These are phyloP conservation scores for Drosophila simulans DNA, from an alignment of 1,140 invertebrate species.

Conservation along the genomic window DNA sequence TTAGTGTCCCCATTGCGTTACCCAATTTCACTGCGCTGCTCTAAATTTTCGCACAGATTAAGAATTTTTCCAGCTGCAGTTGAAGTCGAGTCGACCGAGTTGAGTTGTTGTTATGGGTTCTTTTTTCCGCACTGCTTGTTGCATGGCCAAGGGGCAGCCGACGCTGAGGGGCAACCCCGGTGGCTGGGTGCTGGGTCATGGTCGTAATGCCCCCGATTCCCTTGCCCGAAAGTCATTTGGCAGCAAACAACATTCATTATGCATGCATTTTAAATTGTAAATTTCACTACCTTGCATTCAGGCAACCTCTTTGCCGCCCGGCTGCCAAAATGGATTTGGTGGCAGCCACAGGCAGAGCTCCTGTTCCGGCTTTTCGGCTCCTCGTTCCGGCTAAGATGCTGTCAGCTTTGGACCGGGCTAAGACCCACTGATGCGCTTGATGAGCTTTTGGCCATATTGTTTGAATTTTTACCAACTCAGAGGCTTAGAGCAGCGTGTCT, in stretches of 20 bases:
- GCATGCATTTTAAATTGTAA: constrained; percentile 80
- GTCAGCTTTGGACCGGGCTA: constrained; percentile 57
- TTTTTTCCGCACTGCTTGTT: constrained; percentile 17
- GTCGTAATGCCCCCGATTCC: constrained; percentile 24
- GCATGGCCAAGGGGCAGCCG: constrained; percentile 9
- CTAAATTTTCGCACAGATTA: constrained; percentile 64
- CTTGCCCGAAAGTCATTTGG: constrained; percentile 51
- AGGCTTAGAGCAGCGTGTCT: constrained; percentile 28
- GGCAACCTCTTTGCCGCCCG: neutral
- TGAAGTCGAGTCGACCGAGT: constrained; percentile 25
- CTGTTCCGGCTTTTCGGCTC: constrained; percentile 22
- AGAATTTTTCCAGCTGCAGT: constrained; percentile 53
- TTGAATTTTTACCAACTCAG: constrained; percentile 61
- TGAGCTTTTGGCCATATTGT: constrained; percentile 74
- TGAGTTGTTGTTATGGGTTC: constrained; percentile 42
- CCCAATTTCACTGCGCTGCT: constrained; percentile 25
- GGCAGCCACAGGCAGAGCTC: constrained; percentile 23
- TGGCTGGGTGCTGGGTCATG: constrained; percentile 23
- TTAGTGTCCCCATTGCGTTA: neutral
- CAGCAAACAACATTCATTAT: constrained; percentile 73
- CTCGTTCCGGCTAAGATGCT: constrained; percentile 27
- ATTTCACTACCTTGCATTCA: constrained; percentile 56
- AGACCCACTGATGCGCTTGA: constrained; percentile 73
- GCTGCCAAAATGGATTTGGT: constrained; percentile 54
- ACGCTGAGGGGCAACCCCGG: neutral